Evolutionary conservation across 2,888 invertebrate species (phyloP).

Genomic region (Perdita meconis): DNA sequence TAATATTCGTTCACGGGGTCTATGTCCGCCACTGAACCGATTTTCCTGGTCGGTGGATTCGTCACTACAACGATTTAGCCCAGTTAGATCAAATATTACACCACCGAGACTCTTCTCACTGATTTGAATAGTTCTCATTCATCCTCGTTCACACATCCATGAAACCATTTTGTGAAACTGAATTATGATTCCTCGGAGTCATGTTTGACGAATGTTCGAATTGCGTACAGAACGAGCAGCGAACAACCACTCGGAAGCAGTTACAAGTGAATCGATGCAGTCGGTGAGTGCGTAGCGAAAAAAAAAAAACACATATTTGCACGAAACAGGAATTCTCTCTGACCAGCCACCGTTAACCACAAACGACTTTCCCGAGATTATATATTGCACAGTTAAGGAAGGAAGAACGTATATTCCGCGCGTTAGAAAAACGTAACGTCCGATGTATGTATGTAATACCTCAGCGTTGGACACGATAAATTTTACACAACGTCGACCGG

Average conservation of each 20-base stretch:
- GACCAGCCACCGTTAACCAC: constrained; percentile 54
- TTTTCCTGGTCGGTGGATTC: constrained; percentile 87
- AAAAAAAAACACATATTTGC: constrained; percentile 13
- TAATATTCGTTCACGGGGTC: constrained; percentile 97
- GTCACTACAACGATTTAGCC: constrained; percentile 82
- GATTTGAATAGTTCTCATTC: not conserved
- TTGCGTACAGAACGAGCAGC: constrained; percentile 5
- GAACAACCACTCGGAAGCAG: constrained; percentile 28
- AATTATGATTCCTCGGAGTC: too few relatives aligned
- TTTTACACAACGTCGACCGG: not conserved
- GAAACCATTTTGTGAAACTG: too few relatives aligned
- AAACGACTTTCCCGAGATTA: constrained; percentile 18
- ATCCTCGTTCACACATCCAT: too few relatives aligned
- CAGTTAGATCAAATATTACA: not conserved
- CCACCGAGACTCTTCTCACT: not conserved
- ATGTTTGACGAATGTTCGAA: constrained; percentile 3
- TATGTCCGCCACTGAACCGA: constrained; percentile 97
- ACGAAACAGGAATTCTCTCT: constrained; percentile 18
- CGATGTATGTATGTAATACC: too few relatives aligned
- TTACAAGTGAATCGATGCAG: constrained; percentile 29
- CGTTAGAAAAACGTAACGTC: constrained; percentile 1
- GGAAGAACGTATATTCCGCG: not conserved
- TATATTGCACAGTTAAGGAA: not conserved
- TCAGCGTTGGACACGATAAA: not conserved
- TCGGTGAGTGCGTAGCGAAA: not conserved